Conservation (phyloP, 1,140 invertebrate species). For the Conus ventricosus region DNA sequence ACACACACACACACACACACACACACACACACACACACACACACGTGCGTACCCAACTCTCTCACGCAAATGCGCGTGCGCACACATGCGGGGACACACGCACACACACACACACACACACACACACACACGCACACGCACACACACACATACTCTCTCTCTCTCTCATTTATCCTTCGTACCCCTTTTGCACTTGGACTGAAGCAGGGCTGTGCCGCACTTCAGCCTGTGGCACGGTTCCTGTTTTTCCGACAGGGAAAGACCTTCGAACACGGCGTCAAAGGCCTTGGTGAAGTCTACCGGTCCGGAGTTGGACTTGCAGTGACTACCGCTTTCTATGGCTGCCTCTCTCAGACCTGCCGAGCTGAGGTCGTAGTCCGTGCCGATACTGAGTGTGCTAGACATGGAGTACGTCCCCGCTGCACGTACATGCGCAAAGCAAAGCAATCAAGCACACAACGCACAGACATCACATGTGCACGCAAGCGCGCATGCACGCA, state of each 20-base stretch:
- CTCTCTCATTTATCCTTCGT: neutral
- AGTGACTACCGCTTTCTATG: conserved; percentile 78
- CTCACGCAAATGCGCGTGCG: no score
- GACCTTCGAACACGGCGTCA: conserved; percentile 50
- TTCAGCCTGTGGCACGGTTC: conserved; percentile 36
- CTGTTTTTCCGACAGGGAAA: conserved; percentile 40
- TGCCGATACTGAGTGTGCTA: conserved; percentile 83
- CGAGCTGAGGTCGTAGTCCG: conserved; percentile 83
- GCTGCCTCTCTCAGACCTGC: conserved; percentile 80
- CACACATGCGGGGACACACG: no score
- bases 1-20: no score
- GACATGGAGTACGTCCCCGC: conserved; percentile 84
- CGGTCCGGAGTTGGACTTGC: conserved; percentile 77
- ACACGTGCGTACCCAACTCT: no score
- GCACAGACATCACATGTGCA: neutral
- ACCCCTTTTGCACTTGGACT: conserved; percentile 47
- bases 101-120: no score
- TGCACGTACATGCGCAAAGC: conserved; percentile 62
- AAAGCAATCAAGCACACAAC: neutral
- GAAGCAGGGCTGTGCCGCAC: conserved; percentile 46
- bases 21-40: no score
- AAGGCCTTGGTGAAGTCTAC: conserved; percentile 71
- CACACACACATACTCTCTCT: no score
- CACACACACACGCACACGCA: no score
- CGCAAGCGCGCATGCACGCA: neutral